phyloP scores from a whole-genome alignment of 2,888 invertebrate genomes.

The Lepidocyrtinus sp. region DNA sequence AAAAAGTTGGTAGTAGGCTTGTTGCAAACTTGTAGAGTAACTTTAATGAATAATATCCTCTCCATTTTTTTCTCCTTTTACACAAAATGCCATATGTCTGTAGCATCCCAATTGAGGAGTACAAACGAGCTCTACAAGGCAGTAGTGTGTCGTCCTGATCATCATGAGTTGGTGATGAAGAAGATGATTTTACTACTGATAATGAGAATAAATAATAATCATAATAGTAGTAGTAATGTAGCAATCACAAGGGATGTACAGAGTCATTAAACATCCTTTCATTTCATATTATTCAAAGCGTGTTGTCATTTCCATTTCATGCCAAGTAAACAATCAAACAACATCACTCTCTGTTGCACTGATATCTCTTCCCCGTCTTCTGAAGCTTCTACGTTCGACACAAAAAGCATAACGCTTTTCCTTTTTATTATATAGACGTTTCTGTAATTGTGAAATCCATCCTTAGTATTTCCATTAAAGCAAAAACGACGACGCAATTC shows the following conservation, averaged over 20 bases:
- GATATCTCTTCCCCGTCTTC: background rate
- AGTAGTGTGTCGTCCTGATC: conserved; percentile 15
- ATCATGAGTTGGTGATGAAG: background rate
- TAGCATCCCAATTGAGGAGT: conserved; percentile 7
- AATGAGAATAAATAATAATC: conserved; percentile 47
- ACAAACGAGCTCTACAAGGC: no score
- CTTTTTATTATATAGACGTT: background rate
- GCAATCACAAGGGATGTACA: conserved; percentile 48
- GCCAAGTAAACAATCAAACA: conserved; percentile 32
- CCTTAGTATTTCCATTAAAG: background rate
- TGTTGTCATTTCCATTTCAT: conserved; percentile 48
- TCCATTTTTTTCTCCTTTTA: background rate
- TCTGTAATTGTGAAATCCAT: background rate
- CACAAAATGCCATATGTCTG: background rate
- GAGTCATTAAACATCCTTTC: conserved; percentile 52
- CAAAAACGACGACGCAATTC: background rate
- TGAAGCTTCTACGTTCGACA: background rate
- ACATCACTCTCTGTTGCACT: background rate
- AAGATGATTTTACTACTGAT: conserved; percentile 34
- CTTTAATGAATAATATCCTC: conserved; percentile 30
- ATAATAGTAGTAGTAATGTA: conserved; percentile 39
- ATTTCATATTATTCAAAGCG: conserved; percentile 35
- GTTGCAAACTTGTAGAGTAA: conserved; percentile 20
- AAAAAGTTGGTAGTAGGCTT: background rate
- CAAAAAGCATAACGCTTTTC: no score